Evolutionary conservation across 2,888 invertebrate species (phyloP).

Genomic region (Drosophila ochracea): DNA sequence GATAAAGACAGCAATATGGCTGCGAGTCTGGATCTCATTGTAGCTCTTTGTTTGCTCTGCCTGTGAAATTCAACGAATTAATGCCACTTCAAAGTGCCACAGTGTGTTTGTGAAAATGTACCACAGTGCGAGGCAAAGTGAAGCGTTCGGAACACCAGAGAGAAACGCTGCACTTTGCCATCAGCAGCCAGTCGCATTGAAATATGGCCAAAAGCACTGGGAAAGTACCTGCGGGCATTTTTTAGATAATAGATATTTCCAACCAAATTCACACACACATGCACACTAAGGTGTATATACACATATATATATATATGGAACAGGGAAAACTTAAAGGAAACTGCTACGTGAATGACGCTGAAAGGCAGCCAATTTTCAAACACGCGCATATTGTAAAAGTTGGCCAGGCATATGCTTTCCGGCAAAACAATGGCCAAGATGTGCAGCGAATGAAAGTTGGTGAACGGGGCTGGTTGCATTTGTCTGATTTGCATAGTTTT

Average conservation of each 20-base stretch:
- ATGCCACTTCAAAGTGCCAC: slow-evolving; percentile 70
- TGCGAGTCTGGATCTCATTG: slow-evolving; percentile 43
- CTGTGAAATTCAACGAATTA: slow-evolving; percentile 71
- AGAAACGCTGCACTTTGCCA: slow-evolving; percentile 63
- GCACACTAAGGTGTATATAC: slow-evolving; percentile 10
- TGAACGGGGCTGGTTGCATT: slow-evolving; percentile 40
- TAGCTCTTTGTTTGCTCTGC: slow-evolving; percentile 20
- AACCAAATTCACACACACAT: slow-evolving; percentile 28
- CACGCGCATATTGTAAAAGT: slow-evolving; percentile 72
- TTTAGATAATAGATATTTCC: slow-evolving; percentile 77
- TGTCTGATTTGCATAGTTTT: slow-evolving; percentile 74
- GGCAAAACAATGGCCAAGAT: slow-evolving; percentile 56
- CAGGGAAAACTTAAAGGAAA: slow-evolving; percentile 56
- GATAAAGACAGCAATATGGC: slow-evolving; percentile 53
- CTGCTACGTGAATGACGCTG: slow-evolving; percentile 33
- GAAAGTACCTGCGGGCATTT: slow-evolving; percentile 80
- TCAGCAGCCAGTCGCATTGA: slow-evolving; percentile 76
- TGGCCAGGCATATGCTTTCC: slow-evolving; percentile 58
- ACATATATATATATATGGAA: slow-evolving; percentile 4
- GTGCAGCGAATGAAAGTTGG: slow-evolving; percentile 10
- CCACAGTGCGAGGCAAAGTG: slow-evolving; percentile 62
- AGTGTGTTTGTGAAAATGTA: slow-evolving; percentile 63
- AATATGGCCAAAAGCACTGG: slow-evolving; percentile 70
- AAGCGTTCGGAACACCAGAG: slow-evolving; percentile 17
- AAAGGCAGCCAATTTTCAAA: slow-evolving; percentile 66